Conservation (phyloP, 1,140 invertebrate species). For the Eurosta solidaginis region DNA sequence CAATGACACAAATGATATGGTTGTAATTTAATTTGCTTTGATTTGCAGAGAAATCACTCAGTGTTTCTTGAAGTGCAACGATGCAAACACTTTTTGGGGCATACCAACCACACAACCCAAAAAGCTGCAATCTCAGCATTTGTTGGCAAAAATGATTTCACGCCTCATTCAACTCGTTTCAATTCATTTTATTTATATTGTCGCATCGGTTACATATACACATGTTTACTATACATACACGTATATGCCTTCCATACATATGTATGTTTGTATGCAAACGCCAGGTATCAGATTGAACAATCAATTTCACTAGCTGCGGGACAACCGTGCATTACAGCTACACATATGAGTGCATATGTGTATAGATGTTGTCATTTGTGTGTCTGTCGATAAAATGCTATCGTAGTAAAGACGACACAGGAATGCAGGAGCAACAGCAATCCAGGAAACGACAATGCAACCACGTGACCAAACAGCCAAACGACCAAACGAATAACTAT, state of each 20-base stretch:
- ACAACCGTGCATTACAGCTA: conserved; percentile 12
- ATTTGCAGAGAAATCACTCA: conserved; percentile 21
- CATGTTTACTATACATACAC: not conserved
- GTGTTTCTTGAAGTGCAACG: conserved; percentile 1
- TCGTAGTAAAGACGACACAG: not conserved
- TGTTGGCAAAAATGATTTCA: not conserved
- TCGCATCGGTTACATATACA: not conserved
- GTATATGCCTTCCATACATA: not conserved
- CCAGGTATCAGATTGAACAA: conserved; percentile 5
- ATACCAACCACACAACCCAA: conserved; percentile 5
- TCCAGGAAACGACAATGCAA: not conserved
- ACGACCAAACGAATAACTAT: not conserved
- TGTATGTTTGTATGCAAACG: not conserved
- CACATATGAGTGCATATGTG: too few species aligned
- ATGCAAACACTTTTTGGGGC: not conserved
- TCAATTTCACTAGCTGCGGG: conserved; percentile 14
- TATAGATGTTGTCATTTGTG: too few species aligned
- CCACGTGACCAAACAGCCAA: not conserved
- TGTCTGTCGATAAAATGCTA: too few species aligned
- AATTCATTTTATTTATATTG: not conserved
- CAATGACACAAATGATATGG: not conserved
- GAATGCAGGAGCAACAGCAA: not conserved
- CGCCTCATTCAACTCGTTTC: conserved; percentile 12
- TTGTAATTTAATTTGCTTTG: not conserved
- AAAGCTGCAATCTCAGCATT: conserved; percentile 1